Conservation (phyloP, 2,888 invertebrate genomes). For the Gastrophysa polygoni region DNA sequence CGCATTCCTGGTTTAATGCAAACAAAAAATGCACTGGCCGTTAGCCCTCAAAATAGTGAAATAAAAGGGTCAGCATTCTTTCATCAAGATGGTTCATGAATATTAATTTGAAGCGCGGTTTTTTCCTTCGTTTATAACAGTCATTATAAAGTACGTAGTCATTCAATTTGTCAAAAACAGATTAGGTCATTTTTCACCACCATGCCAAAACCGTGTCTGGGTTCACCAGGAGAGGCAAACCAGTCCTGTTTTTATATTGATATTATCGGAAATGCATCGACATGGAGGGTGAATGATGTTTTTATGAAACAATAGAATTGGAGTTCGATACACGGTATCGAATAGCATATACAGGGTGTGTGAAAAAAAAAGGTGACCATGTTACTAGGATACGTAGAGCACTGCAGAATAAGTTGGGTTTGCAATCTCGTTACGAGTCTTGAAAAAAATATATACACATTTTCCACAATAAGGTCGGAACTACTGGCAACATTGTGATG, state of each 20-base stretch:
- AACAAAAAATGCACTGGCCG: conserved; percentile 23
- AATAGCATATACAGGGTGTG: too few species aligned
- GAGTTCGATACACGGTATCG: too few species aligned
- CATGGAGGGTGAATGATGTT: background rate
- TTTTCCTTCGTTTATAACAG: background rate
- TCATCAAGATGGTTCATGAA: conserved; percentile 19
- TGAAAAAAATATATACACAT: too few species aligned
- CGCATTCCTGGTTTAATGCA: conserved; percentile 26
- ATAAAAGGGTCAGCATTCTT: conserved; percentile 20
- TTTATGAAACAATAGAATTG: too few species aligned
- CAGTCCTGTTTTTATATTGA: background rate
- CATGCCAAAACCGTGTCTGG: background rate
- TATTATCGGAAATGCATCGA: background rate
- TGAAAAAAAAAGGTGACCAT: too few species aligned
- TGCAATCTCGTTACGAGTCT: too few species aligned
- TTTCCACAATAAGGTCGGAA: too few species aligned
- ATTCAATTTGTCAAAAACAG: background rate
- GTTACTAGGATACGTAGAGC: too few species aligned
- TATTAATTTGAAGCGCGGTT: conserved; percentile 2
- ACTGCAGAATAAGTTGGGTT: too few species aligned
- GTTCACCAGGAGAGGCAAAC: background rate
- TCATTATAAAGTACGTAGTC: background rate
- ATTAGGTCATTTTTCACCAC: background rate
- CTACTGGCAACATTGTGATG: too few species aligned
- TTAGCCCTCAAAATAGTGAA: conserved; percentile 20